Percentiles rank a stretch among this genome's conserved stretches.
Evolutionary conservation across 1,140 invertebrate genomes (phyloP).

Genomic region (Luehdorfia chinensis): DNA sequence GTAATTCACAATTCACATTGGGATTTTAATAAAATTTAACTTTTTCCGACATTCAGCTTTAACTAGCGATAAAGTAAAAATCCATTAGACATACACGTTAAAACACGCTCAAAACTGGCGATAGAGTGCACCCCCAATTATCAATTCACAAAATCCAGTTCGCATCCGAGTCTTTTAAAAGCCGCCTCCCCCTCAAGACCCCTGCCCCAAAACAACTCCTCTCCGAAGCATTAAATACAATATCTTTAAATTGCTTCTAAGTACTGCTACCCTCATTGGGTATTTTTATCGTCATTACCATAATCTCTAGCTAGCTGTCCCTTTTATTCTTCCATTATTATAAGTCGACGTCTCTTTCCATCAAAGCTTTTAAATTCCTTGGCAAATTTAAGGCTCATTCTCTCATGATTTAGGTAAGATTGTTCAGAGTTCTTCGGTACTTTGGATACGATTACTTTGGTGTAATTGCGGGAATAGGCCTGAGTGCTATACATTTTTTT

Average conservation of each 20-base stretch:
- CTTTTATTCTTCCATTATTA: conserved; percentile 32
- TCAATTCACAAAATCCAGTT: conserved; percentile 63
- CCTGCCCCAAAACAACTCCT: conserved; percentile 48
- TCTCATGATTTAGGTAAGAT: conserved; percentile 57
- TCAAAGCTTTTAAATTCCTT: conserved; percentile 44
- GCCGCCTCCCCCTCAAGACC: conserved; percentile 38
- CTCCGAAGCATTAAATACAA: conserved; percentile 70
- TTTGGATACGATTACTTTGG: conserved; percentile 46
- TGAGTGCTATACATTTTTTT: conserved; percentile 24
- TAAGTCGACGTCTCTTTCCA: conserved; percentile 32
- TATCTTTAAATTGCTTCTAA: conserved; percentile 74
- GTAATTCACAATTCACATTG: no score
- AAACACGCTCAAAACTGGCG: conserved; percentile 29
- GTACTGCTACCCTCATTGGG: conserved; percentile 62
- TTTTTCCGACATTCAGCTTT: no score
- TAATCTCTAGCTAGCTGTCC: conserved; percentile 50
- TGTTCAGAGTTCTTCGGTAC: conserved; percentile 45
- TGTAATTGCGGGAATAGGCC: conserved; percentile 48
- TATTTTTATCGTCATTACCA: conserved; percentile 72
- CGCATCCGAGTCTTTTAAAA: conserved; percentile 41
- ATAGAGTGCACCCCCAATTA: conserved; percentile 64
- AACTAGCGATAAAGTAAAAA: conserved; percentile 18
- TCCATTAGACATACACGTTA: conserved; percentile 23
- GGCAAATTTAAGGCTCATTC: conserved; percentile 60
- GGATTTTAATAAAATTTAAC: no score